These are phyloP conservation scores for Schizothorax lantsangensis DNA, from an alignment of 2,797 vertebrate genomes.

Conservation along the genomic window DNA sequence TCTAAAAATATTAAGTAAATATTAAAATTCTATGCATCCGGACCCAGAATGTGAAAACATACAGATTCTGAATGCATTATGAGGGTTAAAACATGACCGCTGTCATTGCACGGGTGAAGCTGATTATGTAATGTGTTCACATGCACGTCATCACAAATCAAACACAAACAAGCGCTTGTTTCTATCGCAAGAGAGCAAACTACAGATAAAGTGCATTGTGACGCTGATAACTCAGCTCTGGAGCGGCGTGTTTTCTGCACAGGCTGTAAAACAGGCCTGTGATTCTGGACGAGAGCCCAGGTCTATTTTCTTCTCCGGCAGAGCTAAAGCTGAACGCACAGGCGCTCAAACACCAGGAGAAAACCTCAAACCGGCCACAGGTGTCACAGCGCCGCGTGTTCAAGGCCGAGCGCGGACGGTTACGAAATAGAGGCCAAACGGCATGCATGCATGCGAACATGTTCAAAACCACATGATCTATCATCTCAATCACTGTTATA, in stretches of 20 bases:
- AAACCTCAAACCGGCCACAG: slow-evolving; percentile 43
- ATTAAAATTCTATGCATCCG: no score
- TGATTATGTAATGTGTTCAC: not conserved
- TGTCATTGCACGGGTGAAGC: not conserved
- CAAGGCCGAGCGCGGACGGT: slow-evolving; percentile 10
- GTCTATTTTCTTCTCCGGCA: slow-evolving; percentile 31
- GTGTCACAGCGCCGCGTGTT: slow-evolving; percentile 8
- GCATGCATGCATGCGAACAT: not conserved
- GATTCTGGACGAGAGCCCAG: slow-evolving; percentile 38
- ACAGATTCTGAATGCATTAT: not conserved
- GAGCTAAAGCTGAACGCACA: slow-evolving; percentile 43
- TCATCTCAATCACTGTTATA: not conserved
- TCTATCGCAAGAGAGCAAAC: not conserved
- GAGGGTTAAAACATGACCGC: not conserved
- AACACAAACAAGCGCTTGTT: not conserved
- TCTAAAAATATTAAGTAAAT: not conserved
- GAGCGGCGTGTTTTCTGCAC: not conserved
- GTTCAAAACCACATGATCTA: not conserved
- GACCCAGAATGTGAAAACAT: not conserved
- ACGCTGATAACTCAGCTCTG: not conserved
- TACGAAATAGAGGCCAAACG: not conserved
- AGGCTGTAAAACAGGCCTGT: slow-evolving; percentile 31
- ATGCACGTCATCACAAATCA: not conserved
- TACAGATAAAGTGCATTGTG: not conserved
- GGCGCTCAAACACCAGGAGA: not conserved